Evolutionary conservation across 2,797 vertebrate genomes (phyloP), one percentile per base, ranked within the genome.

Genomic region (Malacoraja senta): DNA sequence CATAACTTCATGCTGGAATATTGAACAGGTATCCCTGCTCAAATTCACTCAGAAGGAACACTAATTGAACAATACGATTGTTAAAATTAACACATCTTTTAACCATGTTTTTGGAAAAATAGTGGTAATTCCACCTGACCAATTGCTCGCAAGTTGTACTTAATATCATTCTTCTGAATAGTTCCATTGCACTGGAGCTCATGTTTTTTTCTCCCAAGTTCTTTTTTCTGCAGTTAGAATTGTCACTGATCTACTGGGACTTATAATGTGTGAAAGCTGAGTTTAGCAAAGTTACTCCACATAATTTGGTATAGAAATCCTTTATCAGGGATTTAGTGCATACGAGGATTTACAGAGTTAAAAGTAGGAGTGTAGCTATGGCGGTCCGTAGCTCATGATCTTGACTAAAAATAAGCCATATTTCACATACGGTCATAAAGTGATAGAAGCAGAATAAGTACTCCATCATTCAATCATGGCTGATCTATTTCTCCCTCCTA

Each of bases 111-210:
- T 38, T 91, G 44, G 44, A 53, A 72, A 72, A 91, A 38, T 63
- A 32, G 44, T 72, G 63, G 35, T 74, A 72, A 91, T 91, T 91
- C 88, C 65, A 91, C 68, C 65, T 13, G 38, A 26, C 88, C 68
- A 72, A 44, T 9, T 32, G 0, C 68, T 72, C 35, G 26, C 65
- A 72, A 6, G 68, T 38, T 72, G 71, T 71, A 91, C 24, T 91
- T 38, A 68, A 1, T 72, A 8, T 71, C 4, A 35, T 71, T 74
- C 35, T 1, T 72, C 63, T 12, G 26, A 8, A 63, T 38, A 44
- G 58, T n/a, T 63, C 17, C 53, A 86, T 63, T 84, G 24, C 13
- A 12, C 53, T 86, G 13, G 58, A 58, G 21, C 29, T 86, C 7
- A 63, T 86, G 29, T n/a, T 17, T 83, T 83, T 68, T 17, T 68